These are phyloP conservation scores for Carapus acus DNA, from an alignment of 2,797 vertebrate species.

Conservation along the genomic window DNA sequence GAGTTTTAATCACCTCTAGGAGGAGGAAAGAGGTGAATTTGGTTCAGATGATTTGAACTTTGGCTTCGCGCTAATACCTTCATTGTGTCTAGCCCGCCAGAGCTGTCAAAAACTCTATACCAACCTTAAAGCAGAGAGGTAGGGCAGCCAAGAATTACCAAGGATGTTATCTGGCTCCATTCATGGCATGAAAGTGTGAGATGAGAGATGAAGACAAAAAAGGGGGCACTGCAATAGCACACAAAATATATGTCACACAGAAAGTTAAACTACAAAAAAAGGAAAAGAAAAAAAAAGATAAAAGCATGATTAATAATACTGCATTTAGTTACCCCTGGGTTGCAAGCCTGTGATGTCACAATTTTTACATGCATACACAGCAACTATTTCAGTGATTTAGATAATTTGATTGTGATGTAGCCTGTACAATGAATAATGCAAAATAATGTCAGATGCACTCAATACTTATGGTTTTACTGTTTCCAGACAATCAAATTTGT, in stretches of 20 bases:
- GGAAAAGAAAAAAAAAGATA: too few relatives aligned
- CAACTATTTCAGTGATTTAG: too few relatives aligned
- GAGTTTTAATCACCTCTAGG: conserved; percentile 42
- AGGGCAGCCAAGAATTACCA: conserved; percentile 75
- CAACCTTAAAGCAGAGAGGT: conserved; percentile 75
- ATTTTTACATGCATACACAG: too few relatives aligned
- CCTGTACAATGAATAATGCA: too few relatives aligned
- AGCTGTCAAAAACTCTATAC: conserved; percentile 78
- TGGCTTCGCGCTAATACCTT: conserved; percentile 67
- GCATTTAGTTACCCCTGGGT: too few relatives aligned
- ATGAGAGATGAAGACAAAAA: conserved; percentile 36
- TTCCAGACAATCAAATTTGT: too few relatives aligned
- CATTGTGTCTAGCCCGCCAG: conserved; percentile 73
- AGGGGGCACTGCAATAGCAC: conserved; percentile 29
- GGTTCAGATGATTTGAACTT: conserved; percentile 70
- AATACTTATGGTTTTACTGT: too few relatives aligned
- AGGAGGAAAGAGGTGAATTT: conserved; percentile 51
- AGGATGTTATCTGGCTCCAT: conserved; percentile 73
- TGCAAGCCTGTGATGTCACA: too few relatives aligned
- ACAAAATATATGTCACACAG: conserved; percentile 35
- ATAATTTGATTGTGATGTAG: too few relatives aligned
- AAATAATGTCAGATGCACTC: too few relatives aligned
- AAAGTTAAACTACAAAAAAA: too few relatives aligned
- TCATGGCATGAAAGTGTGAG: conserved; percentile 61
- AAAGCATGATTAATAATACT: too few relatives aligned